These are phyloP conservation scores for Drosophila nannoptera DNA, from an alignment of 1,140 invertebrate species.

Conservation along the genomic window DNA sequence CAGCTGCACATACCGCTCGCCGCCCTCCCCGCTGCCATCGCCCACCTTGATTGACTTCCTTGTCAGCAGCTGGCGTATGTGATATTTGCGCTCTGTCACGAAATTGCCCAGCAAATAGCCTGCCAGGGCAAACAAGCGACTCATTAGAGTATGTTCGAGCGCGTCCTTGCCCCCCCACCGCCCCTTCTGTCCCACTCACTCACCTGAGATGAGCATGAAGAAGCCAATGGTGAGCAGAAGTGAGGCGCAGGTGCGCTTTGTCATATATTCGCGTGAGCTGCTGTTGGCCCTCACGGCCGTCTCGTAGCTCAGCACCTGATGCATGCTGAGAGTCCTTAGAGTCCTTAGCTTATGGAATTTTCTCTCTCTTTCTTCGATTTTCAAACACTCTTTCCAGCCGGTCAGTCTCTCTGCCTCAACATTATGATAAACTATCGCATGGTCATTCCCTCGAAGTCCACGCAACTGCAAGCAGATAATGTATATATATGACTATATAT, in stretches of 20 bases:
- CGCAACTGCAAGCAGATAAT: slow-evolving; percentile 1
- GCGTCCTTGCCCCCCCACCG: slow-evolving; percentile 6
- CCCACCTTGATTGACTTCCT: slow-evolving; percentile 53
- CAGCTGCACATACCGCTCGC: slow-evolving; percentile 49
- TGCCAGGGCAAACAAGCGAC: slow-evolving; percentile 43
- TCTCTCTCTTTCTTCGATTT: slow-evolving; percentile 5
- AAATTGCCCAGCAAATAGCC: slow-evolving; percentile 78
- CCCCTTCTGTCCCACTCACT: slow-evolving; percentile 9
- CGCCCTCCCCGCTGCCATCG: slow-evolving; percentile 15
- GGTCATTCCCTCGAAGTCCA: slow-evolving; percentile 19
- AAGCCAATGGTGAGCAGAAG: slow-evolving; percentile 75
- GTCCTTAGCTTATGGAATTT: background rate
- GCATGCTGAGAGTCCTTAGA: slow-evolving; percentile 46
- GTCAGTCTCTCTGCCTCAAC: slow-evolving; percentile 1
- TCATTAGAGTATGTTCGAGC: slow-evolving; percentile 46
- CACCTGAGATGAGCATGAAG: slow-evolving; percentile 77
- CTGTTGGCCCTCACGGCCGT: slow-evolving; percentile 75
- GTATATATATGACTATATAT: background rate
- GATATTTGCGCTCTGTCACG: slow-evolving; percentile 74
- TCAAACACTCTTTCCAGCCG: slow-evolving; percentile 1
- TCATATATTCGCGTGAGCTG: slow-evolving; percentile 71
- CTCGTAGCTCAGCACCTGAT: slow-evolving; percentile 78
- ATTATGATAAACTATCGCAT: background rate
- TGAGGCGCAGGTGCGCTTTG: slow-evolving; percentile 76
- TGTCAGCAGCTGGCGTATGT: slow-evolving; percentile 68